Conservation (phyloP, 2,113 vertebrate genomes). For the human (Homo sapiens) region GRCh38 chr4:137561501-137562000, state of each 20-base stretch:
- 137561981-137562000: neutral
- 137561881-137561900: neutral
- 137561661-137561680: neutral
- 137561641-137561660: neutral
- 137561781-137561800: neutral
- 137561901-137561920: neutral
- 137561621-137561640: neutral
- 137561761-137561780: neutral
- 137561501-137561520: neutral
- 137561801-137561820: neutral
- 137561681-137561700: neutral
- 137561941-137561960: neutral
- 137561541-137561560: neutral
- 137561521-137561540: neutral
- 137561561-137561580: neutral
- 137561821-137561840: fast-evolving
- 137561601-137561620: neutral
- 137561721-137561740: neutral
- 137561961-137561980: neutral
- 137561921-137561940: neutral
- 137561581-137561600: neutral
- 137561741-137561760: neutral
- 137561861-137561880: neutral
- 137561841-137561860: neutral
- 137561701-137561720: neutral